Evolutionary conservation across 2,888 invertebrate species (phyloP).

Genomic region (Mimumesa dahlbomi): DNA sequence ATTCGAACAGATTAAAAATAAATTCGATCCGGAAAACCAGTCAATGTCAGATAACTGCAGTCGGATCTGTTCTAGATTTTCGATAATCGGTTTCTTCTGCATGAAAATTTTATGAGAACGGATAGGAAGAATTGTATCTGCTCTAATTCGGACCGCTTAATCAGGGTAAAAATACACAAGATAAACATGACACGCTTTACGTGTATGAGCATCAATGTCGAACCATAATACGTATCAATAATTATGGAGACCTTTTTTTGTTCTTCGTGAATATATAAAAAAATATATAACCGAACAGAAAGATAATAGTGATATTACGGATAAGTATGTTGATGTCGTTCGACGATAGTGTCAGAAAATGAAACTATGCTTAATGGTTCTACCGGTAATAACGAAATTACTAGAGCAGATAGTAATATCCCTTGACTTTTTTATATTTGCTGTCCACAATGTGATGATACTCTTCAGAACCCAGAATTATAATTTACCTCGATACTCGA

Average conservation of each 20-base stretch:
- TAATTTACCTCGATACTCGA: too few species aligned
- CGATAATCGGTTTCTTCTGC: background rate
- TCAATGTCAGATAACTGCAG: constrained; percentile 52
- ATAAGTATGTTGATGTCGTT: constrained; percentile 52
- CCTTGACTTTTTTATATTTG: too few species aligned
- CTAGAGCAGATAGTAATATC: too few species aligned
- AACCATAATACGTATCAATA: constrained; percentile 41
- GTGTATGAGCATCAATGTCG: constrained; percentile 33
- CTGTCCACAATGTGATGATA: too few species aligned
- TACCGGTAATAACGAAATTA: too few species aligned
- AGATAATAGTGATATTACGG: constrained; percentile 43
- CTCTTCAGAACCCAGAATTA: too few species aligned
- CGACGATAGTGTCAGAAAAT: too few species aligned
- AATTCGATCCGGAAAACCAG: constrained; percentile 46
- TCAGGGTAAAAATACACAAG: constrained; percentile 15
- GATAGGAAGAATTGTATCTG: too few species aligned
- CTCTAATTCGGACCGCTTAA: constrained; percentile 9
- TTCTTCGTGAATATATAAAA: too few species aligned
- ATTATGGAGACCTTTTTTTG: constrained; percentile 40
- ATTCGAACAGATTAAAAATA: constrained; percentile 57
- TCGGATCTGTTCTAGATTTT: constrained; percentile 31
- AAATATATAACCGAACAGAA: constrained; percentile 25
- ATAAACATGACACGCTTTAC: constrained; percentile 24
- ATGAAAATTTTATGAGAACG: too few species aligned
- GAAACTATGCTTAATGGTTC: too few species aligned